These are phyloP conservation scores for Eucidaris tribuloides DNA, from an alignment of 35 echinoderm and acorn worm genomes.

Conservation along the genomic window DNA sequence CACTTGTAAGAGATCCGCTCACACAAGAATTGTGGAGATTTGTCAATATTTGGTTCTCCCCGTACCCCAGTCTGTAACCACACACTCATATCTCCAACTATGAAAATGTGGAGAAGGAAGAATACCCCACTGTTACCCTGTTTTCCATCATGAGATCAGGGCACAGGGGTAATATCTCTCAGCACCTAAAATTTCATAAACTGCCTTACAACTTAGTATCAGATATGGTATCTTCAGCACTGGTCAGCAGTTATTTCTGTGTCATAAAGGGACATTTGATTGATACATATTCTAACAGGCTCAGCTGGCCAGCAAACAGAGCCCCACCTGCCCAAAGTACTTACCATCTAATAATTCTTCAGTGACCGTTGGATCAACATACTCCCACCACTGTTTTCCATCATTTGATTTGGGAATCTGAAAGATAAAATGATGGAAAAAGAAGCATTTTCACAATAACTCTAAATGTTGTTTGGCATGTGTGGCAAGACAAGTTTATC, in stretches of 20 bases:
- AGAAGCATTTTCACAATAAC: neutral
- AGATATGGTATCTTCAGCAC: no score
- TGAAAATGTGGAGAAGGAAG: no score
- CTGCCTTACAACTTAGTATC: no score
- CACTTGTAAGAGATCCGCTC: no score
- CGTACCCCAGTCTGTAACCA: no score
- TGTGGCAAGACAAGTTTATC: neutral
- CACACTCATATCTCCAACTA: no score
- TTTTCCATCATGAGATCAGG: no score
- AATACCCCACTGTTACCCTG: no score
- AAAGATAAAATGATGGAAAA: neutral
- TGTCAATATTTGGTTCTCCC: no score
- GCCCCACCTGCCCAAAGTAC: neutral
- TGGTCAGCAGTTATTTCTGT: neutral
- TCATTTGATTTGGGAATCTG: slow-evolving; percentile 98
- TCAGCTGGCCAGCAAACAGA: neutral
- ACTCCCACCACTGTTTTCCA: slow-evolving; percentile 99
- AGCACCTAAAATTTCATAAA: no score
- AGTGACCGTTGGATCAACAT: slow-evolving; percentile 84
- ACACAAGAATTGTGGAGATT: no score
- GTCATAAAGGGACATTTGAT: neutral
- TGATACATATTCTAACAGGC: neutral
- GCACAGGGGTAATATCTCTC: no score
- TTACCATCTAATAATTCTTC: slow-evolving; percentile 81
- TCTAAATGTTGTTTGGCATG: neutral